Conservation (phyloP, 2,888 invertebrate genomes). For the Agrochola circellaris region DNA sequence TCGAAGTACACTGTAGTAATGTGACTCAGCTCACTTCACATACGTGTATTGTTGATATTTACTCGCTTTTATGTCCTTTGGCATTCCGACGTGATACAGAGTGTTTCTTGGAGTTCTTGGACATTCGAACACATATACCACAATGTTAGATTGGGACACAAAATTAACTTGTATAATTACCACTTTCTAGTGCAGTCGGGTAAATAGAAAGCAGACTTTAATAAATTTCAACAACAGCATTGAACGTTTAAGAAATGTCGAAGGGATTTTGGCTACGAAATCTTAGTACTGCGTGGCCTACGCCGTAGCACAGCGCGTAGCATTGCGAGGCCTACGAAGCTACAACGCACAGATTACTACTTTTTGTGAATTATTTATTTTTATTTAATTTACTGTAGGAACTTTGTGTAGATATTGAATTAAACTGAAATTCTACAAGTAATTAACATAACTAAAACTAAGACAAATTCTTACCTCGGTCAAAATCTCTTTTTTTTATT, state of each 20-base stretch:
- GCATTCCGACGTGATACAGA: not conserved
- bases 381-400: no score
- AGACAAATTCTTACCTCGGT: not conserved
- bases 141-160: not conserved
- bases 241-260: not conserved
- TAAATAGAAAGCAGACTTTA: not conserved
- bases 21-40: conserved; percentile 24
- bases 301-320: conserved; percentile 29
- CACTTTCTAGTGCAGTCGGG: not conserved
- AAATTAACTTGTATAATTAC: no score
- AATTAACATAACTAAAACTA: not conserved
- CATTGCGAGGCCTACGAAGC: not conserved
- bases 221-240: not conserved
- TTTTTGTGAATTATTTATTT: not conserved
- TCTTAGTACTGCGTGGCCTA: conserved; percentile 2
- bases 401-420: not conserved
- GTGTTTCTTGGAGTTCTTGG: not conserved
- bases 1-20: conserved; percentile 7
- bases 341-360: not conserved
- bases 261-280: not conserved
- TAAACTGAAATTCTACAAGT: not conserved
- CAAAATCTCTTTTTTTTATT: not conserved
- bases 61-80: not conserved
- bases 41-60: conserved; percentile 1
- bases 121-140: not conserved